These are phyloP conservation scores for Aleiodes sp. DNA, from an alignment of 1,140 invertebrate species.

Conservation along the genomic window DNA sequence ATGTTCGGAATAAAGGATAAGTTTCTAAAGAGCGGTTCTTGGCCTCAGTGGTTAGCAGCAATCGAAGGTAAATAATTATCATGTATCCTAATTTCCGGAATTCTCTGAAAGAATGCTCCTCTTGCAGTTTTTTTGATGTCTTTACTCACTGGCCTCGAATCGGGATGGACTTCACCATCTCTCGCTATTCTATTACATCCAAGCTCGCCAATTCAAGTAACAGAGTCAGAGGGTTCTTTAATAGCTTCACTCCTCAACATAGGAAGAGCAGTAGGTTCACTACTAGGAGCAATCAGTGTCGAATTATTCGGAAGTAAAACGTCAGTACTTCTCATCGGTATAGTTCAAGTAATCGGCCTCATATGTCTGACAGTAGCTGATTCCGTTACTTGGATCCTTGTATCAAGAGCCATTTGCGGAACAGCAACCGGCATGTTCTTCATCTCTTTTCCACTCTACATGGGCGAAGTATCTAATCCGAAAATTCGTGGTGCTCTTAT, in stretches of 20 bases:
- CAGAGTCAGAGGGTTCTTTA: constrained; percentile 72
- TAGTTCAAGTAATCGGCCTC: constrained; percentile 73
- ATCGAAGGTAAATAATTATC: too few relatives aligned
- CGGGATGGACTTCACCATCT: constrained; percentile 69
- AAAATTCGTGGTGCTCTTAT: constrained; percentile 74
- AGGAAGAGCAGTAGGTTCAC: constrained; percentile 61
- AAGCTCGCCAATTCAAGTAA: constrained; percentile 68
- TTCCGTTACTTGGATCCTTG: constrained; percentile 67
- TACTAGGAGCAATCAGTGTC: constrained; percentile 50
- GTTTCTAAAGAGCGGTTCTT: too few relatives aligned
- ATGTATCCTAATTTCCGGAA: too few relatives aligned
- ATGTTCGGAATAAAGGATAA: too few relatives aligned
- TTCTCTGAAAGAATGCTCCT: too few relatives aligned
- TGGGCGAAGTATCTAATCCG: constrained; percentile 75
- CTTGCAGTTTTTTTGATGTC: constrained; percentile 40
- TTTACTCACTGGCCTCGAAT: constrained; percentile 36
- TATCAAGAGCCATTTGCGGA: constrained; percentile 68
- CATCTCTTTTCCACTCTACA: constrained; percentile 73
- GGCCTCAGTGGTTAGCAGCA: too few relatives aligned
- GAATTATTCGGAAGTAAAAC: constrained; percentile 74
- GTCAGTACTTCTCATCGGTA: constrained; percentile 69
- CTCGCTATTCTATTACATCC: constrained; percentile 62
- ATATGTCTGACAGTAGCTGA: constrained; percentile 69
- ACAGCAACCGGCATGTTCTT: constrained; percentile 75
- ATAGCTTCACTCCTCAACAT: constrained; percentile 71